Conservation (phyloP, 2,797 vertebrate species). For the Kryptopterus vitreolus region DNA sequence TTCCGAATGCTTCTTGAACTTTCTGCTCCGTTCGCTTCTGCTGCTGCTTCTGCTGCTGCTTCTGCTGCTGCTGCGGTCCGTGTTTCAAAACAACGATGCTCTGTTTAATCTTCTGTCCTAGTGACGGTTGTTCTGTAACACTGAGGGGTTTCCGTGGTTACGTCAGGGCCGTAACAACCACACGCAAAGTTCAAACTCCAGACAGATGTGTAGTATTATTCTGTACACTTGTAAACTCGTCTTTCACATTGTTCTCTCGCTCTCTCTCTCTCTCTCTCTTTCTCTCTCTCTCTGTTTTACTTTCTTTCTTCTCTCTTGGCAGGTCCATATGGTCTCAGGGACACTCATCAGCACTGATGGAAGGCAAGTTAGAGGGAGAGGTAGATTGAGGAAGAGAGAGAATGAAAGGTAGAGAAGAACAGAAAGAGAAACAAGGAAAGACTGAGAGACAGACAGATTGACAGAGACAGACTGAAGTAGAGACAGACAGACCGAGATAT, state of each 20-base stretch:
- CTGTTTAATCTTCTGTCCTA: background rate
- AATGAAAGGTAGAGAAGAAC: background rate
- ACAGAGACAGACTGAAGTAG: background rate
- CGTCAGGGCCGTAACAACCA: background rate
- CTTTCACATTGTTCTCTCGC: background rate
- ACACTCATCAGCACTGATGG: background rate
- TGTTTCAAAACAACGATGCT: no score
- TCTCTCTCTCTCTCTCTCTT: background rate
- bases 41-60: no score
- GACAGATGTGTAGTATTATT: background rate
- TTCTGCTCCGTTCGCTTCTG: no score
- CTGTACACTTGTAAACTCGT: background rate
- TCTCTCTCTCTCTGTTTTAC: background rate
- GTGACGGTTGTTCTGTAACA: background rate
- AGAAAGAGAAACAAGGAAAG: background rate
- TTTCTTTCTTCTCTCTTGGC: background rate
- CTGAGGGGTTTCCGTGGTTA: background rate
- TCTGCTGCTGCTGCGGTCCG: no score
- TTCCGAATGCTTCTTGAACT: no score
- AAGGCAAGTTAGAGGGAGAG: background rate
- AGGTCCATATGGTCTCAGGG: background rate
- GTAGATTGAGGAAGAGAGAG: no score
- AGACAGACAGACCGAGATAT: background rate
- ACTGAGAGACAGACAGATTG: background rate
- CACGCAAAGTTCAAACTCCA: background rate